Evolutionary conservation across 2,113 vertebrate genomes (phyloP).

Genomic region (Taxidea taxus): DNA sequence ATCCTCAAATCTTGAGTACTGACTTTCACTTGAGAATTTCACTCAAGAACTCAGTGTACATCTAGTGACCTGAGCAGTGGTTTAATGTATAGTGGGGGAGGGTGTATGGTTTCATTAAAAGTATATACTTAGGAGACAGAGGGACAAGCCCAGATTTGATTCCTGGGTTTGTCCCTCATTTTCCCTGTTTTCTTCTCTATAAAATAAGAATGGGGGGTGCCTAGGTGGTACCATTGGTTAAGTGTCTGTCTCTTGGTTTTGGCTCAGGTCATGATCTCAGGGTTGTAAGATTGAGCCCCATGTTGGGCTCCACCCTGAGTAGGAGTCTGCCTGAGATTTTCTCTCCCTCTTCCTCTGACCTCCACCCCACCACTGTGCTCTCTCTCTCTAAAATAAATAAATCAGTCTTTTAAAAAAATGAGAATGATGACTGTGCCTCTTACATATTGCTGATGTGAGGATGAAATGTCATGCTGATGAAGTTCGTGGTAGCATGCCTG

Average conservation of each 20-base stretch:
- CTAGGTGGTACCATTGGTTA: background rate
- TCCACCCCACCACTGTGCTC: background rate
- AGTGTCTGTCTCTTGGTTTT: background rate
- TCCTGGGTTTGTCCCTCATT: background rate
- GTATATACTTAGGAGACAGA: background rate
- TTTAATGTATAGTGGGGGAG: background rate
- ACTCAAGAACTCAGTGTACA: background rate
- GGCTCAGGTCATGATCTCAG: background rate
- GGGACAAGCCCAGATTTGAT: background rate
- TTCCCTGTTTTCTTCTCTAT: background rate
- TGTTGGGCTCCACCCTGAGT: background rate
- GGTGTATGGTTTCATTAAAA: background rate
- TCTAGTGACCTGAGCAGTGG: background rate
- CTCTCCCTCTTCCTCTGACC: background rate
- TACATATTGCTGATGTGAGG: background rate
- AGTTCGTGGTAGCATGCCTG: background rate
- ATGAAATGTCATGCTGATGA: background rate
- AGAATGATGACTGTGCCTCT: background rate
- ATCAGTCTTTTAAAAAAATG: background rate
- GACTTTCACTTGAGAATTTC: background rate
- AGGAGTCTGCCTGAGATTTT: background rate
- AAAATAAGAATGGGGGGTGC: background rate
- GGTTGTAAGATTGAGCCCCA: background rate
- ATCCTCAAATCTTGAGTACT: background rate
- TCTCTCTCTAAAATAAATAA: background rate